Percentiles rank a stretch among this genome's conserved stretches.
These are phyloP conservation scores for Strix uralensis DNA, from an alignment of 2,113 vertebrate genomes.

Conservation along the genomic window DNA sequence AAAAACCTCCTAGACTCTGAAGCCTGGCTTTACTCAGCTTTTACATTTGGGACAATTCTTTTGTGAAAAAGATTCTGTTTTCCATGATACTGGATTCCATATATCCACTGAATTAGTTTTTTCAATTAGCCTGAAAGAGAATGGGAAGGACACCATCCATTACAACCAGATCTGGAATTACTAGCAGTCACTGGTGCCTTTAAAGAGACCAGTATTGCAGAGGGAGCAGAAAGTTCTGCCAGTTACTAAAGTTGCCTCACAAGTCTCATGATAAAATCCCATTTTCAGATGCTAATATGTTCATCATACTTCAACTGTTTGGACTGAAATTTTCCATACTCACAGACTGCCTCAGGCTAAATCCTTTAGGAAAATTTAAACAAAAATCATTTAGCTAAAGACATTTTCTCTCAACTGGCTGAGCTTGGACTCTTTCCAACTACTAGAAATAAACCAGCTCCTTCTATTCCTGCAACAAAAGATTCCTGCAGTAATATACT, in stretches of 20 bases:
- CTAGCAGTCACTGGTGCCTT: background rate
- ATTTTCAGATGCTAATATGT: background rate
- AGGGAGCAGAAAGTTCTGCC: background rate
- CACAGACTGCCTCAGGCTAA: background rate
- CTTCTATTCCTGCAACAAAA: background rate
- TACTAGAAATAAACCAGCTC: background rate
- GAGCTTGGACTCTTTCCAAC: background rate
- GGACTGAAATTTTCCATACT: background rate
- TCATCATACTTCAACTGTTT: background rate
- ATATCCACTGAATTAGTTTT: background rate
- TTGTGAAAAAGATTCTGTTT: background rate
- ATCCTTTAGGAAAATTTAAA: background rate
- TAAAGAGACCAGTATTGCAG: background rate
- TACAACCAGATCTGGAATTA: background rate
- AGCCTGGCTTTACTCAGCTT: background rate
- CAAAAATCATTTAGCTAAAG: background rate
- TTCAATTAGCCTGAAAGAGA: background rate
- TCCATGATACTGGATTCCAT: background rate
- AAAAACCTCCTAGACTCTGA: background rate
- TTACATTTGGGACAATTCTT: background rate
- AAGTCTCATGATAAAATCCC: background rate
- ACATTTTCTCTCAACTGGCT: background rate
- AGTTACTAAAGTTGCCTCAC: background rate
- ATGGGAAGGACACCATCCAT: background rate
- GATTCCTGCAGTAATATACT: background rate